Percentiles rank a stretch among this genome's conserved stretches.
Conservation (phyloP, 2,888 invertebrate genomes). For the Amphipyra tragopoginis region DNA sequence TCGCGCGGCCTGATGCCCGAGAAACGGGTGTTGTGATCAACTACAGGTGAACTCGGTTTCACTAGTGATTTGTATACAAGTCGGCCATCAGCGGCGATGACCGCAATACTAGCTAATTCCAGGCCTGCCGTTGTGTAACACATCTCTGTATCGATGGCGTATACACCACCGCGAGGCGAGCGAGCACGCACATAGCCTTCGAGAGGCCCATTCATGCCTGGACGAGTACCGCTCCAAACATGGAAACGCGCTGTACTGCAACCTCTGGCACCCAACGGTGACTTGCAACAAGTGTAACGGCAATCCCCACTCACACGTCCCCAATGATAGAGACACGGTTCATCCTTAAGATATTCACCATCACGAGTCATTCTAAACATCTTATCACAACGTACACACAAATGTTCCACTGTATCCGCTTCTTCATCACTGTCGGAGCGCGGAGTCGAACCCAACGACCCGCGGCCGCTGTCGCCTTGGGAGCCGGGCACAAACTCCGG, state of each 20-base stretch:
- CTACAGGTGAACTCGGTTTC: conserved; percentile 94
- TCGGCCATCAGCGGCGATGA: conserved; percentile 93
- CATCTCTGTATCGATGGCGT: conserved; percentile 99
- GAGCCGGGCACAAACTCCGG: conserved; percentile 91
- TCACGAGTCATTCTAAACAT: conserved; percentile 92
- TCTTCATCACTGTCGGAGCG: conserved; percentile 90
- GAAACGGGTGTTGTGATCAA: conserved; percentile 98
- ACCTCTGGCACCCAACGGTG: conserved; percentile 87
- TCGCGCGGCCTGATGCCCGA: conserved; percentile 95
- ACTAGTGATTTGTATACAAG: conserved; percentile 96
- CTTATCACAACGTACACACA: conserved; percentile 93
- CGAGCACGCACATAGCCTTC: conserved; percentile 92
- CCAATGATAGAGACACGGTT: conserved; percentile 96
- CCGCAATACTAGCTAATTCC: conserved; percentile 96
- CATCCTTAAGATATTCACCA: conserved; percentile 93
- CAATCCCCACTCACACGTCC: conserved; percentile 92
- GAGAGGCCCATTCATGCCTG: conserved; percentile 93
- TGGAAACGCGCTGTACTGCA: conserved; percentile 92
- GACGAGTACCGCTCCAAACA: conserved; percentile 93
- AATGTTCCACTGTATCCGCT: conserved; percentile 89
- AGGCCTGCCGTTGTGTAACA: conserved; percentile 96
- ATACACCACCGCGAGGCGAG: conserved; percentile 90
- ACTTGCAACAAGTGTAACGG: conserved; percentile 92
- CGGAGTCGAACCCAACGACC: conserved; percentile 88
- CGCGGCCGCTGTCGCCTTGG: conserved; percentile 88